phyloP scores from a whole-genome alignment of 2,113 vertebrate genomes.

The Neomonachus schauinslandi region DNA sequence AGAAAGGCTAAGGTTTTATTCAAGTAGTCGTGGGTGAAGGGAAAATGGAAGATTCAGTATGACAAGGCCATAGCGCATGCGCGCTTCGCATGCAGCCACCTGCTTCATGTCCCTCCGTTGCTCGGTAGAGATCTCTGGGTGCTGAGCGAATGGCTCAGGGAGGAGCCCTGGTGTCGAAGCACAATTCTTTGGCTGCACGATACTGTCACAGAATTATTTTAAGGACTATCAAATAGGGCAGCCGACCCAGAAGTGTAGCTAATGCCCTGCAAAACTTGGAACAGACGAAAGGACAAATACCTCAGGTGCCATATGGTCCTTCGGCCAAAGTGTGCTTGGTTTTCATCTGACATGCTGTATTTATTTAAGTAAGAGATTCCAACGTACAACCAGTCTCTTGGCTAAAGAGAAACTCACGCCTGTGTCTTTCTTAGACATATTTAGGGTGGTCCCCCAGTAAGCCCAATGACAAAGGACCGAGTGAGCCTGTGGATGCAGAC shows the following conservation, averaged over 20 bases:
- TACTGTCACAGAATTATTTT: background rate
- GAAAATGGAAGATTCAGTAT: background rate
- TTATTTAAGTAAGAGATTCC: conserved; percentile 29
- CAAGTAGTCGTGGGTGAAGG: background rate
- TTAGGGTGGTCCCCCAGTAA: background rate
- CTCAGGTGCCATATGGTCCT: background rate
- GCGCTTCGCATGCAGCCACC: conserved; percentile 35
- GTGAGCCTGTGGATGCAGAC: conserved; percentile 73
- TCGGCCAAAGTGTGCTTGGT: background rate
- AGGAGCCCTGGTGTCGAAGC: background rate
- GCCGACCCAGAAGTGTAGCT: background rate
- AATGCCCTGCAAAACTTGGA: background rate
- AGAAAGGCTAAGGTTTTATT: conserved; percentile 13
- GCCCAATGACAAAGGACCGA: conserved; percentile 43
- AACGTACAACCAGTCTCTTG: background rate
- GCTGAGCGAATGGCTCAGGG: background rate
- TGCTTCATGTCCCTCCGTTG: conserved; percentile 1
- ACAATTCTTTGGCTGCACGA: background rate
- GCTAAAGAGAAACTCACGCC: conserved; percentile 19
- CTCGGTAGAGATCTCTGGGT: conserved; percentile 41
- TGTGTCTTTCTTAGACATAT: conserved; percentile 21
- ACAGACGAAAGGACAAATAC: background rate
- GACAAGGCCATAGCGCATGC: background rate
- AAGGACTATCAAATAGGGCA: background rate
- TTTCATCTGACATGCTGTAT: background rate